These are phyloP conservation scores for Stichopus horrens DNA, from an alignment of 53 echinoderm and acorn worm genomes.

Conservation along the genomic window DNA sequence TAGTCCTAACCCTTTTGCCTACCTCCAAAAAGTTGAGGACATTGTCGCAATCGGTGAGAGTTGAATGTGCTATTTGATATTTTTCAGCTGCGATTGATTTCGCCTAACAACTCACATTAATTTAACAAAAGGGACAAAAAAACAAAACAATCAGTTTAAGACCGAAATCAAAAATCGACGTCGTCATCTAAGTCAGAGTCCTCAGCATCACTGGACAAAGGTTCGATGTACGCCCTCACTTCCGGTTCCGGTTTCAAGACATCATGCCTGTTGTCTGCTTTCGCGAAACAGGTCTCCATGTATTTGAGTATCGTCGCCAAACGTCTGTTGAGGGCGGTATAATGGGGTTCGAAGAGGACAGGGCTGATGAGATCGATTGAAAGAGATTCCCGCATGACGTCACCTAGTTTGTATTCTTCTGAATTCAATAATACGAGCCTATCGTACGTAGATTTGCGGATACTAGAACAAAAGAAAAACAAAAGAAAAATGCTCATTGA, in stretches of 20 bases:
- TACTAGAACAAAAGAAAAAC: conserved; percentile 46
- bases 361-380: conserved; percentile 71
- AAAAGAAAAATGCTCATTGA: neutral
- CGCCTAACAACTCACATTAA: no score
- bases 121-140: no score
- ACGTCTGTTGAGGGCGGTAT: conserved; percentile 78
- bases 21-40: no score
- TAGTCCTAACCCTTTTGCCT: no score
- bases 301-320: conserved; percentile 66
- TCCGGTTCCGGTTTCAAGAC: conserved; percentile 81
- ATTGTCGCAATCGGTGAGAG: no score
- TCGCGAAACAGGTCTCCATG: conserved; percentile 57
- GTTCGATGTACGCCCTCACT: conserved; percentile 68
- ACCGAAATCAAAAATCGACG: conserved; percentile 13
- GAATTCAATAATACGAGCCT: conserved; percentile 66
- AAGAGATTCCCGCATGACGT: conserved; percentile 87
- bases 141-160: neutral
- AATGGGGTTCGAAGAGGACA: conserved; percentile 76
- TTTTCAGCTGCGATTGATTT: no score
- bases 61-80: no score
- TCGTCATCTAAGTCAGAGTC: neutral
- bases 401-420: conserved; percentile 72
- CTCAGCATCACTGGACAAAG: conserved; percentile 8
- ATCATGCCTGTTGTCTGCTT: conserved; percentile 45
- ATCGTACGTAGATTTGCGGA: conserved; percentile 78